Base-by-base conservation (phyloP, 2,888 invertebrate genomes). In the Cataglyphis cursor region DNA sequence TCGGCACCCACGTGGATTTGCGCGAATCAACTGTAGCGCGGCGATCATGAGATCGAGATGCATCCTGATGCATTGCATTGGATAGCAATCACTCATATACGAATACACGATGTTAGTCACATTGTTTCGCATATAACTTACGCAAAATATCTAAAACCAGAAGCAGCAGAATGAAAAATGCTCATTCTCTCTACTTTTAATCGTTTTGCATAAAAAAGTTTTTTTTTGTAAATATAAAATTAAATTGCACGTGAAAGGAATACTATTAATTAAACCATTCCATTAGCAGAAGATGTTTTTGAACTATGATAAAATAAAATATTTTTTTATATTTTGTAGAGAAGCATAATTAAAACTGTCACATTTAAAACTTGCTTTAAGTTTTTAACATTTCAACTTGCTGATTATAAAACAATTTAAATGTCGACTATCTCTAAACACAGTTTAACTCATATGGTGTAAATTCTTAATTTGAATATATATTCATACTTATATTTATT, bases 1-100 rank as follows among this genome's bases (percentile, higher is more conserved):
- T 78, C 59, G 44, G 44, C 70, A 59, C 12, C 41, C 78, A 80
- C 78, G 78, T 70, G 78, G 59, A 70, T 31, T 35, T 44, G 21
- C 66, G 41, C 66, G 41, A 35, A n/a, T 65, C 51, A 64, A 24
- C 24, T 24, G 31, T 18, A 68, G 24, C 18, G 24, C 35, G 64
- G 21, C 44, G 28, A n/a, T n/a, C 78, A 21, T 28, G 48, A 48
- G 38, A 51, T 59, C 12, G 10, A 15, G 21, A 57, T 44, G 57
- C 18, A 10, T 44, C 41, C 12, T 18, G 66, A 24, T 66, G 18
- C 44, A 48, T 38, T 8, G 64, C 12, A 38, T n/a, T 1, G n/a
- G 12, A 8, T 41, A 35, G 6, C 28, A 12, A n/a, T 21, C n/a
- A 15, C 31, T 38, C 10, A 18, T 44, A 18, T 35, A 15, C 18